These are phyloP conservation scores for Sussaba pulchella DNA, from an alignment of 2,888 invertebrate species.

Conservation along the genomic window DNA sequence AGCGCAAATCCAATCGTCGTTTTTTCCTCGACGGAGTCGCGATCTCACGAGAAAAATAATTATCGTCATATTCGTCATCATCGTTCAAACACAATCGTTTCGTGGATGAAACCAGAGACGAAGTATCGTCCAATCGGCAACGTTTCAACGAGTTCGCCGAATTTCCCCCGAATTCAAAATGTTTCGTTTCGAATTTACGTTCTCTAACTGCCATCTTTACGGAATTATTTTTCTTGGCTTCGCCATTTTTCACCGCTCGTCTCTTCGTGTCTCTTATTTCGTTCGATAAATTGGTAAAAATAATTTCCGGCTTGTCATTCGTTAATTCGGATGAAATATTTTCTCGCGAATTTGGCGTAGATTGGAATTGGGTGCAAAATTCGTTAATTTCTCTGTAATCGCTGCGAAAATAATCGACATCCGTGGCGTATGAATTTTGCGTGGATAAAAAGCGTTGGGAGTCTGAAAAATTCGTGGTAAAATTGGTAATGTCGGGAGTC, in stretches of 20 bases:
- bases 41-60: background rate
- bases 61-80: background rate
- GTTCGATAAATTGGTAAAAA: background rate
- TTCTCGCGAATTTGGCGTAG: background rate
- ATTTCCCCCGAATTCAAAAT: background rate
- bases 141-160: background rate
- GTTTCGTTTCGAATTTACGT: background rate
- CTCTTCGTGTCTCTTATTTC: background rate
- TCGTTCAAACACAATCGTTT: background rate
- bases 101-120: background rate
- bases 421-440: background rate
- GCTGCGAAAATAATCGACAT: constrained; percentile 20
- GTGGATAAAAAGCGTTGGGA: no score
- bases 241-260: background rate
- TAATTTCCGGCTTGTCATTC: background rate
- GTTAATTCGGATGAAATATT: background rate
- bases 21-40: constrained; percentile 20
- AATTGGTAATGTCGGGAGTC: background rate
- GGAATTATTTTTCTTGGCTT: constrained; percentile 8
- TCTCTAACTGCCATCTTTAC: background rate
- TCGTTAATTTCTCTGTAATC: background rate
- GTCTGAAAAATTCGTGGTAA: background rate
- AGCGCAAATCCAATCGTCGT: background rate
- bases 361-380: background rate
- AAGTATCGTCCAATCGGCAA: background rate